Base-by-base conservation (phyloP, 1,140 invertebrate genomes). In the Zaprionus capensis region DNA sequence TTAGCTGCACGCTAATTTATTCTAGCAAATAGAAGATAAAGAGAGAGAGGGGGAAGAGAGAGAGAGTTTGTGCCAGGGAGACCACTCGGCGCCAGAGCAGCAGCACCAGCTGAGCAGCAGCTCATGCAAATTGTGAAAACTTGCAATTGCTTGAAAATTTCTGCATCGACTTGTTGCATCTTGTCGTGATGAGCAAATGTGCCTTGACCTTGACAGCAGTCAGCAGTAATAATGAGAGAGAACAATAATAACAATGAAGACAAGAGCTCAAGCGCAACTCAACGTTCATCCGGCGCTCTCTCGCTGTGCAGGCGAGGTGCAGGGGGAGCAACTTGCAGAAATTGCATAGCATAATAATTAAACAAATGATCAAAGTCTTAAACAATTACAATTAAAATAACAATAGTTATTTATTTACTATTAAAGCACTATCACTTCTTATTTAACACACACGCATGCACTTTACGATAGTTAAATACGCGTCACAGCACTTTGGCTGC, bases 1-100 rank as follows among this genome's bases (percentile, higher is more conserved):
- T 86, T 87, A 87, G 67, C 77, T 87, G 83, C 83, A 88, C 75
- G 84, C 84, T 87, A 88, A 87, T 84, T 83, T 79, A 82, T 79
- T 68, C 68, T 51, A 66, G 67, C 71, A 71, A 86, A 81, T 31
- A 66, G 53, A 28, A 41, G 36, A 14, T 17, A 41, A 15, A 57
- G 38, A 56, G 28, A 5, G 6, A 46, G 24, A 9, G 28, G 28
- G 28, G 0, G 6, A 2, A 31, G 28, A 31, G 28, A 7, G 6
- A 17, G n/a, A 53, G 46, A 22, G 67, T 46, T 28, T 17, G 24
- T 49, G 15, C 64, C 15, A 6, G 44, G 4, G 59, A 88, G 84
- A 83, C 81, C 53, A 12, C 7, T 44, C 36, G 84, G 84, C 84
- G 84, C 85, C 80, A 80, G 59, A 65, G 46, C 38, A 69, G n/a